A percentile compares a stretch with the other conserved stretches of the same genome.
Conservation (phyloP, 2,888 invertebrate species). For the Tipula unca region DNA sequence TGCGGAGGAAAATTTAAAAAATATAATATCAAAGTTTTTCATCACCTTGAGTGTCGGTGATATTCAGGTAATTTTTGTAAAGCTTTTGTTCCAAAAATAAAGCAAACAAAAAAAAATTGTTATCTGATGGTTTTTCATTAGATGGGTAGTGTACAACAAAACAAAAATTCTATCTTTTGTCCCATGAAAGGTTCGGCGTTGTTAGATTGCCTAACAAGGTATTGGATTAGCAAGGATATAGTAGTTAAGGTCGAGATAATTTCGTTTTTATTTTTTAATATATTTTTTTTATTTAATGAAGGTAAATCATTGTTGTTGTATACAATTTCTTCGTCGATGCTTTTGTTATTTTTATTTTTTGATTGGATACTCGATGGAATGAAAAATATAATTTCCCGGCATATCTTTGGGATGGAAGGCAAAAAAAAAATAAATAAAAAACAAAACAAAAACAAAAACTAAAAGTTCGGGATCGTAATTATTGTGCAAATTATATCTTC, state of each 20-base stretch:
- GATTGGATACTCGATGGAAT: constrained; percentile 8
- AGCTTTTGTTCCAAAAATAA: not conserved
- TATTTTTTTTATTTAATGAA: not conserved
- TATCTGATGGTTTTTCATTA: not conserved
- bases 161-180: not conserved
- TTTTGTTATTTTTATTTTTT: not conserved
- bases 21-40: not conserved
- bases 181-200: not conserved
- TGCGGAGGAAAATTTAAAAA: not conserved
- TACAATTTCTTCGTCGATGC: not conserved
- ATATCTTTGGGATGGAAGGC: not conserved
- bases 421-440: not conserved
- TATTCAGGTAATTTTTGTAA: not conserved
- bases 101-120: not conserved
- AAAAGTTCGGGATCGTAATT: not conserved
- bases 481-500: not conserved
- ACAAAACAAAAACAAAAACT: not conserved
- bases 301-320: not conserved
- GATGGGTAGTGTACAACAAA: not conserved
- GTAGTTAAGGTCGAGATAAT: not conserved
- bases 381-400: not conserved
- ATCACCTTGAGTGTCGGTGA: not conserved
- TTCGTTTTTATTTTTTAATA: too few relatives aligned
- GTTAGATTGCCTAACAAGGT: not conserved
- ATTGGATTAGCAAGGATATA: not conserved